Conservation (phyloP, 64 coral and sea anemone genomes). For the Porites lutea region DNA sequence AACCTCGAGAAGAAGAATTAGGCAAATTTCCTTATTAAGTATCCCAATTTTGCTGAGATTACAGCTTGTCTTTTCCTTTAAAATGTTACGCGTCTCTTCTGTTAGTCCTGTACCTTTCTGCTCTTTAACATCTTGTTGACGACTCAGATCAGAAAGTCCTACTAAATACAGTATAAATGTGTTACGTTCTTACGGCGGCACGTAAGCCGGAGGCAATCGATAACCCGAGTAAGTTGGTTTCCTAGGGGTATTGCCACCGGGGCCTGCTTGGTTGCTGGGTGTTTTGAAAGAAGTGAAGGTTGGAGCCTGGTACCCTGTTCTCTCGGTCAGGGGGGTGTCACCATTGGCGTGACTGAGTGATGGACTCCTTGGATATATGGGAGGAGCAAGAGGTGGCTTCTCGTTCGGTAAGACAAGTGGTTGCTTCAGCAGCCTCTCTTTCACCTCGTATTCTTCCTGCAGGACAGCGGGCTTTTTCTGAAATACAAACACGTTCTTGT, state of each 20-base stretch:
- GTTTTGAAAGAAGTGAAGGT: conserved; percentile 65
- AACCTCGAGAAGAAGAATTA: background rate
- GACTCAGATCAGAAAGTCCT: background rate
- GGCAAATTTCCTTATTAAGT: background rate
- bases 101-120: background rate
- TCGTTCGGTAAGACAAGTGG: conserved; percentile 91
- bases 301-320: conserved; percentile 62
- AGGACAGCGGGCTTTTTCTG: conserved; percentile 89
- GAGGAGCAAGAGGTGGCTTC: conserved; percentile 75
- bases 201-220: conserved; percentile 90
- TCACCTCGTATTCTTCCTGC: conserved; percentile 90
- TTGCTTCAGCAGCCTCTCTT: conserved; percentile 84
- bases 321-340: conserved; percentile 54
- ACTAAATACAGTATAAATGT: background rate
- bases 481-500: conserved; percentile 80
- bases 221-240: conserved; percentile 86
- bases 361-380: conserved; percentile 72
- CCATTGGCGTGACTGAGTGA: conserved; percentile 72
- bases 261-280: conserved; percentile 51
- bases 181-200: conserved; percentile 64
- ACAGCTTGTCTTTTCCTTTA: background rate
- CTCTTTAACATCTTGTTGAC: background rate
- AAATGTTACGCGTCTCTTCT: background rate
- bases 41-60: background rate
- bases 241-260: conserved; percentile 58